Percentiles rank a stretch among this genome's conserved stretches.
Conservation (phyloP, 2,113 vertebrate genomes). For the Channa argus region DNA sequence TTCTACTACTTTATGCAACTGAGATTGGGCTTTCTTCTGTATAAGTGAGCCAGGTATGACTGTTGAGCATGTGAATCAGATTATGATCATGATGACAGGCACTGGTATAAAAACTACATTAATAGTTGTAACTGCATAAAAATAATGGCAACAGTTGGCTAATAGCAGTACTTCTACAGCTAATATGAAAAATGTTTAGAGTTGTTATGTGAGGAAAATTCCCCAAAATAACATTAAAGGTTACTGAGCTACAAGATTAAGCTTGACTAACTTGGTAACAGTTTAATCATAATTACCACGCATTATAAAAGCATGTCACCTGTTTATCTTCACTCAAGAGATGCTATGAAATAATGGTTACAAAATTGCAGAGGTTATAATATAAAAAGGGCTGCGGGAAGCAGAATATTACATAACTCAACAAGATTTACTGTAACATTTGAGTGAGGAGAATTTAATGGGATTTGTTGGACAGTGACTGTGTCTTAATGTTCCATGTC, state of each 20-base stretch:
- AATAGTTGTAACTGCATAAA: background rate
- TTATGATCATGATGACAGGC: conserved; percentile 27
- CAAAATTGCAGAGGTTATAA: background rate
- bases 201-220: background rate
- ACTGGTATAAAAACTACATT: conserved; percentile 13
- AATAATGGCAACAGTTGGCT: background rate
- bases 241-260: background rate
- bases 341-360: background rate
- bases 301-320: background rate
- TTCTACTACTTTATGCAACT: conserved; percentile 4
- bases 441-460: background rate
- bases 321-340: background rate
- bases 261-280: background rate
- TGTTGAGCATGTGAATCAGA: conserved; percentile 1
- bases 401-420: conserved; percentile 11
- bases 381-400: background rate
- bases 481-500: conserved; percentile 16
- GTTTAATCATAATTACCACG: background rate
- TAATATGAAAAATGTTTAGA: background rate
- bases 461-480: conserved; percentile 9
- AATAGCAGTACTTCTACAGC: background rate
- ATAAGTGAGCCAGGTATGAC: conserved; percentile 13
- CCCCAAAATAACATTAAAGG: background rate
- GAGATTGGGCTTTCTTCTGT: background rate
- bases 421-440: background rate